Percentiles rank a stretch among this genome's conserved stretches.
phyloP scores from a whole-genome alignment of 2,113 vertebrate genomes.

The Epinephelus cyanopodus region DNA sequence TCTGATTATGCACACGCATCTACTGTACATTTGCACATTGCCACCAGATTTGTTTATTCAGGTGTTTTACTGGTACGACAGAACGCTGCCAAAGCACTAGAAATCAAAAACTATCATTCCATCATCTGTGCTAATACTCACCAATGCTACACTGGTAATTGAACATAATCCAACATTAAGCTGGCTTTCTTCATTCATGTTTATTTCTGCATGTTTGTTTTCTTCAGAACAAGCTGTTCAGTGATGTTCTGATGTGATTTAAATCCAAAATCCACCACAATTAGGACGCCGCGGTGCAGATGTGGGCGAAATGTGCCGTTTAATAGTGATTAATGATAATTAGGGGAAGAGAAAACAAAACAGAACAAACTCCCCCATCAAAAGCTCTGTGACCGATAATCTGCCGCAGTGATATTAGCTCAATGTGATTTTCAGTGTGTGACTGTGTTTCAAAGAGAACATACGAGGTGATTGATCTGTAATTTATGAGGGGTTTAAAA shows the following conservation, averaged over 20 bases:
- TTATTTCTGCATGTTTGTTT: conserved; percentile 20
- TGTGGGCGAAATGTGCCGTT: conserved; percentile 61
- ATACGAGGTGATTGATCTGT: conserved; percentile 11
- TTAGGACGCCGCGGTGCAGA: conserved; percentile 25
- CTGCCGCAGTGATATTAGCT: conserved; percentile 44
- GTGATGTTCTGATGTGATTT: conserved; percentile 50
- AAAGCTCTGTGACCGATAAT: conserved; percentile 46
- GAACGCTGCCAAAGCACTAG: neutral
- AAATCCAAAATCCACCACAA: conserved; percentile 44
- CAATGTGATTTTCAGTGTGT: conserved; percentile 46
- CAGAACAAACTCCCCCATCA: conserved; percentile 7
- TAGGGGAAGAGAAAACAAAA: conserved; percentile 63
- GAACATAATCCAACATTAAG: conserved; percentile 21
- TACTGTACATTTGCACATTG: neutral
- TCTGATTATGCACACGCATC: neutral
- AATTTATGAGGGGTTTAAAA: conserved; percentile 51
- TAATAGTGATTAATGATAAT: conserved; percentile 70
- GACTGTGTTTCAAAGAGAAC: conserved; percentile 39
- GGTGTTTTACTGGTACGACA: neutral
- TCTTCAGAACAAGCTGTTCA: conserved; percentile 19
- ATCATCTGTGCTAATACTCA: conserved; percentile 10
- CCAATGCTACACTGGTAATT: conserved; percentile 9
- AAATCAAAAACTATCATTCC: neutral
- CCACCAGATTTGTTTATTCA: neutral
- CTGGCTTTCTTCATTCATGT: neutral